Conservation (phyloP, 2,797 vertebrate genomes). For the Menidia menidia region DNA sequence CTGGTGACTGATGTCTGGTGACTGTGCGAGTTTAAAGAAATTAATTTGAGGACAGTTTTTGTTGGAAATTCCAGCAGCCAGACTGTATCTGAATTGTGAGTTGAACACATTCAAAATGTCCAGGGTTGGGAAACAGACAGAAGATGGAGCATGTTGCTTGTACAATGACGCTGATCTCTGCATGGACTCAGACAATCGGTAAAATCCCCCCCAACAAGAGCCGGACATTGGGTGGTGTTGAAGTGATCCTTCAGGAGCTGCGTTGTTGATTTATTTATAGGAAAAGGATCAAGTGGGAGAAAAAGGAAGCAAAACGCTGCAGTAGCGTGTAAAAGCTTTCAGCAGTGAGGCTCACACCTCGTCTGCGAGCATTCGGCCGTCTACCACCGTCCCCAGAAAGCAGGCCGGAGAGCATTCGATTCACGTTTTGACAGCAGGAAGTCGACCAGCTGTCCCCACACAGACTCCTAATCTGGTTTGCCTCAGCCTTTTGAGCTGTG, state of each 20-base stretch:
- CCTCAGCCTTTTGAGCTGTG: not conserved
- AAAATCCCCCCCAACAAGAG: not conserved
- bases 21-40: not conserved
- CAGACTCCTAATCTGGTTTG: constrained; percentile 3
- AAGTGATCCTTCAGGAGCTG: not conserved
- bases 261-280: not conserved
- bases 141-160: not conserved
- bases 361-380: constrained; percentile 2
- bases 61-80: not conserved
- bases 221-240: not conserved
- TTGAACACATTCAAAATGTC: not conserved
- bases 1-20: not conserved
- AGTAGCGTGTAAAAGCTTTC: constrained; percentile 12
- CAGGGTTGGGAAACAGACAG: not conserved
- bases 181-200: no score
- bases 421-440: constrained; percentile 17
- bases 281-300: not conserved
- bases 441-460: constrained; percentile 3
- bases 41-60: not conserved
- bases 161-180: not conserved
- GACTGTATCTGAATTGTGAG: no score
- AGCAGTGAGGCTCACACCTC: constrained; percentile 5
- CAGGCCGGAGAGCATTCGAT: not conserved
- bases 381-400: not conserved
- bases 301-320: constrained; percentile 11